Conservation (phyloP, 2,888 invertebrate genomes). For the Dioctria linearis region DNA sequence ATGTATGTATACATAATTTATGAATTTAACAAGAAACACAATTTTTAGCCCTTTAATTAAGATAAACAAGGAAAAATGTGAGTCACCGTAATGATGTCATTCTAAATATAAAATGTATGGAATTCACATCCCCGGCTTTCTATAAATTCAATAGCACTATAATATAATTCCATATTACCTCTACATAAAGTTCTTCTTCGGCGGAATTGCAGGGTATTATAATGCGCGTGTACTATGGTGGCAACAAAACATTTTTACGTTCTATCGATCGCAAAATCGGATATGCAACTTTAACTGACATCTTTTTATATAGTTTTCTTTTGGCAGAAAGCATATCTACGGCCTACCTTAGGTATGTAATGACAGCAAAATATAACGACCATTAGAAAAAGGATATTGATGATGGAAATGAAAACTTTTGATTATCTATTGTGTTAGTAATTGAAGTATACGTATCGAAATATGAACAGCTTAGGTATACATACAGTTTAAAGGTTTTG, state of each 20-base stretch:
- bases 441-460: too few species aligned
- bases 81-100: constrained; percentile 51
- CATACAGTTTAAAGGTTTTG: background rate
- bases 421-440: too few species aligned
- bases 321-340: background rate
- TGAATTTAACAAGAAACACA: too few species aligned
- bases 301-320: constrained; percentile 3
- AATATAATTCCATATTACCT: background rate
- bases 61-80: constrained; percentile 3
- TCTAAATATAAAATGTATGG: constrained; percentile 46
- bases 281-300: constrained; percentile 40
- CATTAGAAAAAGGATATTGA: too few species aligned
- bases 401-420: too few species aligned
- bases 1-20: too few species aligned
- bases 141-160: constrained; percentile 36
- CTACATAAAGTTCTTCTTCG: constrained; percentile 7
- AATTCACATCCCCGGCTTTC: constrained; percentile 36
- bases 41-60: background rate
- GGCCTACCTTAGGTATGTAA: background rate
- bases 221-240: constrained; percentile 44
- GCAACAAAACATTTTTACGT: constrained; percentile 33
- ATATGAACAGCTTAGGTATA: background rate
- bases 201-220: constrained; percentile 24
- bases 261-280: constrained; percentile 41
- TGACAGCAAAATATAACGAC: background rate